phyloP scores from a whole-genome alignment of 2,888 invertebrate species.

The Perithous albicinctus region DNA sequence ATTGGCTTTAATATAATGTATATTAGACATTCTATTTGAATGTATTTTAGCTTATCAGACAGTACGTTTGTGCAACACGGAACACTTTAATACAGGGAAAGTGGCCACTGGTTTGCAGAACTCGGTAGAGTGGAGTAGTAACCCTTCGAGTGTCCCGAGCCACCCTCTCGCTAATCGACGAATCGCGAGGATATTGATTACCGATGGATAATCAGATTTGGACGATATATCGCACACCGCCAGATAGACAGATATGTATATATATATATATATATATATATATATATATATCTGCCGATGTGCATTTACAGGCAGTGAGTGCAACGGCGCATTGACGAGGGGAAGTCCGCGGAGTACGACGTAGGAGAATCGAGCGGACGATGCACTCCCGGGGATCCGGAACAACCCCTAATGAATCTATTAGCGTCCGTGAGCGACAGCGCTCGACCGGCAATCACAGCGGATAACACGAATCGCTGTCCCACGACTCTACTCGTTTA shows the following conservation, averaged over 20 bases:
- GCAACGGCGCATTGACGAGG: slow-evolving; percentile 61
- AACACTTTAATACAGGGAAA: slow-evolving; percentile 46
- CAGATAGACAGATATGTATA: slow-evolving; percentile 40
- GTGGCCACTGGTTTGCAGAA: slow-evolving; percentile 10
- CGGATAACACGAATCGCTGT: slow-evolving; percentile 74
- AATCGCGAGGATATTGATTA: slow-evolving; percentile 80
- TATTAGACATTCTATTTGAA: not conserved
- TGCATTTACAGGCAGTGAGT: slow-evolving; percentile 53
- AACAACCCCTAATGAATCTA: slow-evolving; percentile 81
- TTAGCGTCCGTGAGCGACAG: slow-evolving; percentile 76
- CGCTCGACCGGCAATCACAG: slow-evolving; percentile 76
- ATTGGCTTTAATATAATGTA: not conserved
- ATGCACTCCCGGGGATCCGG: slow-evolving; percentile 73
- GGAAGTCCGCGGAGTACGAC: slow-evolving; percentile 57
- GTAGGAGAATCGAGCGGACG: slow-evolving; percentile 69
- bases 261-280: too few species aligned
- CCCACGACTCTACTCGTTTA: slow-evolving; percentile 71
- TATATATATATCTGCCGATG: not conserved
- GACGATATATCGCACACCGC: slow-evolving; percentile 66
- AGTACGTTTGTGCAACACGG: slow-evolving; percentile 17
- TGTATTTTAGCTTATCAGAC: slow-evolving; percentile 4
- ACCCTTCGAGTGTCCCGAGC: slow-evolving; percentile 25
- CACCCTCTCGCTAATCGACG: slow-evolving; percentile 70
- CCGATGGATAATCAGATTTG: slow-evolving; percentile 80
- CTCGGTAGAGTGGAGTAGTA: not conserved